phyloP scores from a whole-genome alignment of 2,113 vertebrate species.

The Hydropotes inermis region DNA sequence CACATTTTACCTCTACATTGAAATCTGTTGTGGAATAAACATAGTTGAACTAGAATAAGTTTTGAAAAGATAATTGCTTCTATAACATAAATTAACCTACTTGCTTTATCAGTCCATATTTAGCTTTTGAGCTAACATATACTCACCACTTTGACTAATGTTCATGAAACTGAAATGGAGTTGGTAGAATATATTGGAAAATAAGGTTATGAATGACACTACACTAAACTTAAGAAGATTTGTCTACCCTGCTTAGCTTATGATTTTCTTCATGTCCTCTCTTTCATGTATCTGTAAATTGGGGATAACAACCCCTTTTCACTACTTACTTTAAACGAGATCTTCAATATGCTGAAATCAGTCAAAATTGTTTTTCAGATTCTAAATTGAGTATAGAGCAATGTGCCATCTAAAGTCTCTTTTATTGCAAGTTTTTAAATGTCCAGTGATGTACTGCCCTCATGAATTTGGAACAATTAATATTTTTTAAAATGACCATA shows the following conservation, averaged over 20 bases:
- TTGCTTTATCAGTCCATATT: not conserved
- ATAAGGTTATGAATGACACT: not conserved
- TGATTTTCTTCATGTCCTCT: not conserved
- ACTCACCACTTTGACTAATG: not conserved
- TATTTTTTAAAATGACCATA: not conserved
- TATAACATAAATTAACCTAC: not conserved
- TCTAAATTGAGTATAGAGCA: not conserved
- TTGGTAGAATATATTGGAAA: not conserved
- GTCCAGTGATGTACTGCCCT: not conserved
- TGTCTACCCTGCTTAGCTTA: not conserved
- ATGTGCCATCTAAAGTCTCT: not conserved
- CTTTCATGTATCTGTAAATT: not conserved
- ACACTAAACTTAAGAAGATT: not conserved
- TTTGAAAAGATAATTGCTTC: not conserved
- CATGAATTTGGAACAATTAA: not conserved
- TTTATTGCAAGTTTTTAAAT: not conserved
- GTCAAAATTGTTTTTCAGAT: not conserved
- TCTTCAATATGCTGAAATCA: not conserved
- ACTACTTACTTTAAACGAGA: not conserved
- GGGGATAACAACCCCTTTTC: not conserved
- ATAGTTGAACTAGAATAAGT: not conserved
- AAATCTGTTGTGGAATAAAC: not conserved
- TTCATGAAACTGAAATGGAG: not conserved
- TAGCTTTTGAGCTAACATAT: not conserved
- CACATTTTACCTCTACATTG: not conserved